Conservation (phyloP, 2,888 invertebrate genomes). For the Drosophila recens region DNA sequence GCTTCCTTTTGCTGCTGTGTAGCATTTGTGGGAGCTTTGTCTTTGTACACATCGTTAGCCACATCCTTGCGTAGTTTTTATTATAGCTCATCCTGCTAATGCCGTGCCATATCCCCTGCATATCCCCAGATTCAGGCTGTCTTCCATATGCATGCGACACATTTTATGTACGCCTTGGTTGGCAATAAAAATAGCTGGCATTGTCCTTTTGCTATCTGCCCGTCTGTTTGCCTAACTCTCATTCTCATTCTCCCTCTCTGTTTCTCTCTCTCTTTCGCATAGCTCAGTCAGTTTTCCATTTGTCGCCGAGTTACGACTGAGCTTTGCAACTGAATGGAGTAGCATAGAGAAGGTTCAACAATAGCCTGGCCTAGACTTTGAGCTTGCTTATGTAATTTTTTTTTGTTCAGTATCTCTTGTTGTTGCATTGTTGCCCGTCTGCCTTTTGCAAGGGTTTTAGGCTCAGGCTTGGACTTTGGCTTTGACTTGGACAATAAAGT, state of each 20-base stretch:
- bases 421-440: conserved; percentile 19
- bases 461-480: conserved; percentile 59
- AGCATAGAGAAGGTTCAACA: conserved; percentile 42
- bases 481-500: conserved; percentile 71
- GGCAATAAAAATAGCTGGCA: conserved; percentile 76
- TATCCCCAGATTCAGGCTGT: conserved; percentile 15
- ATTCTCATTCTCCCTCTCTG: conserved; percentile 2
- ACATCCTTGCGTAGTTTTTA: conserved; percentile 77
- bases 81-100: conserved; percentile 66
- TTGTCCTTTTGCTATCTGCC: conserved; percentile 65
- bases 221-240: conserved; percentile 35
- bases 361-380: conserved; percentile 67
- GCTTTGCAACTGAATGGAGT: conserved; percentile 51
- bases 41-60: conserved; percentile 72
- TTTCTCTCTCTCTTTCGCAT: conserved; percentile 17
- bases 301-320: conserved; percentile 61
- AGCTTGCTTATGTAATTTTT: conserved; percentile 63
- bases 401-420: conserved; percentile 29
- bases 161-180: conserved; percentile 71
- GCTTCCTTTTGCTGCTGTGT: conserved; percentile 8
- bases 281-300: conserved; percentile 55
- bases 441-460: conserved; percentile 49
- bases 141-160: conserved; percentile 70
- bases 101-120: conserved; percentile 40
- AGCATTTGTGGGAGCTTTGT: conserved; percentile 45